These are phyloP conservation scores for Leiothrix lutea DNA, from an alignment of 2,113 vertebrate genomes.

Conservation along the genomic window DNA sequence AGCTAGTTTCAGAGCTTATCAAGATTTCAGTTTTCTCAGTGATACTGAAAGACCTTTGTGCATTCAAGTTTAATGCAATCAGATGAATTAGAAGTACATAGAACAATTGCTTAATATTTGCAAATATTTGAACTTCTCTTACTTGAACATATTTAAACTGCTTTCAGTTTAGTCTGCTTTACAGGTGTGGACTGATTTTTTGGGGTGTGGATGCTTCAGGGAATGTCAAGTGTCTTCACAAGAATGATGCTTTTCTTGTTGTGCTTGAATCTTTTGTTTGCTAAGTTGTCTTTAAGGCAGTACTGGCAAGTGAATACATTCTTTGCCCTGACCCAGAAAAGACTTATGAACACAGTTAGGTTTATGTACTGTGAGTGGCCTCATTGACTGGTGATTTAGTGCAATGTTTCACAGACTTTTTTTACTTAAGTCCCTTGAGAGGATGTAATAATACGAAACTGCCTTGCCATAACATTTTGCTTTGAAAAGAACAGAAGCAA, in stretches of 20 bases:
- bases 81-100: neutral
- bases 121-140: constrained; percentile 57
- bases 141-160: constrained; percentile 12
- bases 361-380: constrained; percentile 8
- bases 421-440: neutral
- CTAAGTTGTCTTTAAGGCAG: constrained; percentile 33
- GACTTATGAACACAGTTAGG: neutral
- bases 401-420: neutral
- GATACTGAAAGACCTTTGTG: neutral
- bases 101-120: constrained; percentile 20
- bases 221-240: constrained; percentile 31
- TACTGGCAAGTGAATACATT: constrained; percentile 35
- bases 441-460: neutral
- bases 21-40: neutral
- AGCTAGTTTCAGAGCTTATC: neutral
- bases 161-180: constrained; percentile 39
- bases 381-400: constrained; percentile 27
- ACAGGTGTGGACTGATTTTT: constrained; percentile 54
- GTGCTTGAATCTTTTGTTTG: constrained; percentile 47
- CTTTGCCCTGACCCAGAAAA: constrained; percentile 42
- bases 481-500: neutral
- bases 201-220: constrained; percentile 47
- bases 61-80: neutral
- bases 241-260: constrained; percentile 57
- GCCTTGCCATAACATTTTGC: neutral